A percentile compares a stretch with the other conserved stretches of the same genome.
Conservation (phyloP, 2,888 invertebrate genomes). For the Oxystoma pomonae region DNA sequence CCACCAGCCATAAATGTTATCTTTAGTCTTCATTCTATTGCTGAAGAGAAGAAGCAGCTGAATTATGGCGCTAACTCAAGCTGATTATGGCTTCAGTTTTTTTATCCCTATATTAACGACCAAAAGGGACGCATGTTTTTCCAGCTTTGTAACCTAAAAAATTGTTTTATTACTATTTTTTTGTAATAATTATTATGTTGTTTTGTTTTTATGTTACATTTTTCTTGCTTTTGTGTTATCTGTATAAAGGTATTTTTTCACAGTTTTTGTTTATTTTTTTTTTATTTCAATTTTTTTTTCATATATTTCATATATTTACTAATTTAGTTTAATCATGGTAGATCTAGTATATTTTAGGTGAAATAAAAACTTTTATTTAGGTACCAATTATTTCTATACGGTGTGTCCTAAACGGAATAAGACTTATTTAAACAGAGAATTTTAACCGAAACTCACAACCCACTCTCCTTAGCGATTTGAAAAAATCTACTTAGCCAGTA, state of each 20-base stretch:
- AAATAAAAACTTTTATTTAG: too few species aligned
- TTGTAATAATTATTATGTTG: neutral
- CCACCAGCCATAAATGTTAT: too few species aligned
- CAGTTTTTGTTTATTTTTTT: neutral
- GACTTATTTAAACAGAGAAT: too few species aligned
- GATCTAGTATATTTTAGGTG: too few species aligned
- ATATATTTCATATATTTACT: neutral
- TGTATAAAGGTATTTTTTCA: too few species aligned
- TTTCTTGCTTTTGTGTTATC: neutral
- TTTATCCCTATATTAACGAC: neutral
- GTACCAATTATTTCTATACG: too few species aligned
- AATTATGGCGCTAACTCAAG: neutral
- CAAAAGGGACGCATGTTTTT: neutral
- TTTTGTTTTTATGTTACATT: neutral
- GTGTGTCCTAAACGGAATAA: too few species aligned
- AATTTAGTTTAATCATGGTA: too few species aligned
- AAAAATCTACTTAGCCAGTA: too few species aligned
- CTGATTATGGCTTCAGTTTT: neutral
- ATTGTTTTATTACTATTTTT: neutral
- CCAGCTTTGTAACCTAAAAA: neutral
- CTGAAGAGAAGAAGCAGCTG: neutral
- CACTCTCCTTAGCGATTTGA: too few species aligned
- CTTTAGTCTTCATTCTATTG: neutral
- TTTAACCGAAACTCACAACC: too few species aligned
- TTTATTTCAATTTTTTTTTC: neutral